Conservation (phyloP, 2,113 vertebrate species). For the Proteles cristata region DNA sequence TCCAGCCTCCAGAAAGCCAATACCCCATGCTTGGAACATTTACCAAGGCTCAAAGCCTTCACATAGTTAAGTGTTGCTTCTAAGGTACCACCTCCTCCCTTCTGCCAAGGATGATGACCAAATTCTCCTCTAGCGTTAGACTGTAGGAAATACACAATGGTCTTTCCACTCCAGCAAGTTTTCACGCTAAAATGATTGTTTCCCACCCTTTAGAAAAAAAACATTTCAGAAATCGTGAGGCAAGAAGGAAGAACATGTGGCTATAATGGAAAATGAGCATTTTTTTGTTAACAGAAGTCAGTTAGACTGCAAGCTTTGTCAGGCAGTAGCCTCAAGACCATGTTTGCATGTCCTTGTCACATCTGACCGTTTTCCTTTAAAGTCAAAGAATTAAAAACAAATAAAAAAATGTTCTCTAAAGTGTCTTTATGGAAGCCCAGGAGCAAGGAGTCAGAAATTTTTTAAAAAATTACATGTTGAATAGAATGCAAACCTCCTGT, state of each 20-base stretch:
- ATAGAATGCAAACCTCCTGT: background rate
- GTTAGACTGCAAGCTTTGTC: background rate
- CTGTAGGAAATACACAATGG: background rate
- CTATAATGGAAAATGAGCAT: background rate
- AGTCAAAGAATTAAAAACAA: conserved; percentile 30
- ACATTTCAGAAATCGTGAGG: background rate
- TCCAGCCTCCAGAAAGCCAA: background rate
- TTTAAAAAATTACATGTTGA: background rate
- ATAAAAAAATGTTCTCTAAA: background rate
- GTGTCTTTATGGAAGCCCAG: background rate
- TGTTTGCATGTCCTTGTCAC: background rate
- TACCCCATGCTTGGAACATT: background rate
- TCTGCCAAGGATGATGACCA: background rate
- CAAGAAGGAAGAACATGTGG: background rate
- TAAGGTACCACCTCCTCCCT: background rate
- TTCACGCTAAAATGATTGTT: background rate
- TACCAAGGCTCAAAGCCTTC: background rate
- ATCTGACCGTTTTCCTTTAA: background rate
- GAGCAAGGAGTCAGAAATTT: background rate
- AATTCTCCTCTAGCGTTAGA: background rate
- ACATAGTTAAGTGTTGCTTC: background rate
- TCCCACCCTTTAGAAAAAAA: background rate
- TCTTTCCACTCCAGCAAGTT: background rate
- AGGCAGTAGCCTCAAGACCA: background rate
- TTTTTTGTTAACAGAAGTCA: background rate